Evolutionary conservation across 1,140 invertebrate species (phyloP), one percentile per base, ranked within the genome.

Genomic region (Aethina tumida): DNA sequence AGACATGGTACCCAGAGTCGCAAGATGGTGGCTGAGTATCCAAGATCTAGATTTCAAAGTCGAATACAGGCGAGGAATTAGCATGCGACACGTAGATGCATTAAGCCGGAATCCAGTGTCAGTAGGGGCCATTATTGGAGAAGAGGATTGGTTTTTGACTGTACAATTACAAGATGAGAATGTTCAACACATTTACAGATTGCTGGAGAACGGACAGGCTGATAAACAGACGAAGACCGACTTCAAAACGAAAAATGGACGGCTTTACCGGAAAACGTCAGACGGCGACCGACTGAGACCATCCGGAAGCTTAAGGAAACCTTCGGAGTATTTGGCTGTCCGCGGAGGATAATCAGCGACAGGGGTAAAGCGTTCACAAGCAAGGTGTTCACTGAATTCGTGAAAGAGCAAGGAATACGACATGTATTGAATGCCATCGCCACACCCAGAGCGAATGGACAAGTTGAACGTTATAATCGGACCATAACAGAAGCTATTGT

Each of bases 41-140:
- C 45, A 52, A n/a, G 52, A 60, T n/a, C 56, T 45, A 22, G 27
- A 50, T 18, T 55, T 58, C 33, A 36, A 43, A 9, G 35, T 61
- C 8, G 37, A 49, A 34, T 45, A 59, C 48, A 16, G 56, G 22
- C 30, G 47, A 2, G 56, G 56, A 7, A 29, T 17, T 10, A 40
- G 40, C 6, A 55, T 57, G 50, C 24, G 12, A 7, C 57, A 60
- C 48, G 52, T 49, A 1, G 59, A 60, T 33, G 47, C 51, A 6
- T 33, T 61, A 8, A 58, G 55, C 39, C 24, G 55, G 37, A 54
- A 55, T 38, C 27, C 39, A 21, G 37, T 15, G 2, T 21, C 20
- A 2, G n/a, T 24, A 25, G 26, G 39, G 8, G n/a, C 32, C 3
- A 35, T 27, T 8, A 35, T 34, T 15, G 25, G 39, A 28, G 1